Evolutionary conservation across 53 echinoderm and acorn worm genomes (phyloP), one percentile per base, ranked within the genome.

Genomic region (Mesocentrotus franciscanus): DNA sequence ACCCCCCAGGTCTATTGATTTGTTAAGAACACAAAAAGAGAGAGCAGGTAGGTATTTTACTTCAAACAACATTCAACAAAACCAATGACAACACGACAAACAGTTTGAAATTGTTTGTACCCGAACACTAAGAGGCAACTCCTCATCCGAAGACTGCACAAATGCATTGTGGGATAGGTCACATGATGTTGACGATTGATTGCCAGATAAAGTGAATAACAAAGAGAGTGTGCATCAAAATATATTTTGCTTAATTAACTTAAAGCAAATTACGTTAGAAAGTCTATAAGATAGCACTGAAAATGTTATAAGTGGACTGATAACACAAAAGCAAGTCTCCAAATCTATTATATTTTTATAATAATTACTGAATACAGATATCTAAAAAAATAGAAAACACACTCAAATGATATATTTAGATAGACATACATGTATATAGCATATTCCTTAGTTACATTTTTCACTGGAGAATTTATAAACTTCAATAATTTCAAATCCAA

Each of bases 141-240:
- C 97, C 95, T 97, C 97, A 74, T 97, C 97, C 66, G 97, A 97
- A 81, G 97, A 97, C 97, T 97, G 97, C 95, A 96, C 95, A 96
- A 78, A 84, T 75, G 95, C 95, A 97, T 96, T 96, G 90, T 96
- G 97, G 96, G 95, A 95, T 95, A 89, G 35, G 60, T 61, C 74
- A 95, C 93, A 91, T 33, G 79, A 78, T 60, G 93, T 42, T 27
- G 42, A 83, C 84, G 94, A 83, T 79, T 42, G 81, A 81, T 81
- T 22, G 90, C 60, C 90, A 90, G 13, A 85, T 85, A 22, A 57
- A 60, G 59, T 61, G 61, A 61, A 90, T 90, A 90, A 60, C 3
- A 60, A 90, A 60, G 60, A 60, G 60, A 90, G 57, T 55, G 49
- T 76, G 42, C 81, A 81, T 81, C 16, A 81, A 20, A 42, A 39